Conservation (phyloP, 2,888 invertebrate species). For the Micoletzkya japonica region DNA sequence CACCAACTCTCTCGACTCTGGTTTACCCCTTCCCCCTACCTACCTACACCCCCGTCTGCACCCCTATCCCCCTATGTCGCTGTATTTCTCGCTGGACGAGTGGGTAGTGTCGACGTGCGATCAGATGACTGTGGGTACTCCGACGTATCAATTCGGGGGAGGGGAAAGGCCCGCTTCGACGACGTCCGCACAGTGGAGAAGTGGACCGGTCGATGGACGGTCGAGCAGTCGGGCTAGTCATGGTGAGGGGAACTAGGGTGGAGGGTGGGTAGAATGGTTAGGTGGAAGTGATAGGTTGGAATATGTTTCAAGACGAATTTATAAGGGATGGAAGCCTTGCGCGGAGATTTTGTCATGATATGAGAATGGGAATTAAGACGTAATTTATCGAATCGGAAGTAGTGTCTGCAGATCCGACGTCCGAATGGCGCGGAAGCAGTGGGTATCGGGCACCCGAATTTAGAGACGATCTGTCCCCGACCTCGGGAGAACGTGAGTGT, state of each 20-base stretch:
- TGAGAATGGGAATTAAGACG: not conserved
- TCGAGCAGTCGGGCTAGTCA: slow-evolving; percentile 13
- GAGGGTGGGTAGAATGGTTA: no score
- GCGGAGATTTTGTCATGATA: not conserved
- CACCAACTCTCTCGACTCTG: not conserved
- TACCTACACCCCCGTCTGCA: not conserved
- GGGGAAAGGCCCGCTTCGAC: slow-evolving; percentile 21
- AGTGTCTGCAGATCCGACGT: slow-evolving; percentile 10
- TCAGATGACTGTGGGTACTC: no score
- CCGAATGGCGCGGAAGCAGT: slow-evolving; percentile 13
- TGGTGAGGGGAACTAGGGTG: no score
- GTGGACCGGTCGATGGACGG: slow-evolving; percentile 22
- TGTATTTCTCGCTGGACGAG: not conserved
- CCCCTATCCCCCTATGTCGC: no score
- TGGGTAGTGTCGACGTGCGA: slow-evolving; percentile 18
- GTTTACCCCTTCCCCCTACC: not conserved
- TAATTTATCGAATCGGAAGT: not conserved
- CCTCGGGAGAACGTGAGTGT: not conserved
- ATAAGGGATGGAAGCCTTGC: not conserved
- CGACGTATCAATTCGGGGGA: no score
- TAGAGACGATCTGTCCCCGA: slow-evolving; percentile 15
- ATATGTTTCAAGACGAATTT: no score
- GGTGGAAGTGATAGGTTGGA: no score
- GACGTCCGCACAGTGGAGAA: slow-evolving; percentile 22
- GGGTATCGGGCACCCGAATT: slow-evolving; percentile 27